Base-by-base conservation (phyloP, 2,797 vertebrate genomes). In the Phataginus tetradactyla region DNA sequence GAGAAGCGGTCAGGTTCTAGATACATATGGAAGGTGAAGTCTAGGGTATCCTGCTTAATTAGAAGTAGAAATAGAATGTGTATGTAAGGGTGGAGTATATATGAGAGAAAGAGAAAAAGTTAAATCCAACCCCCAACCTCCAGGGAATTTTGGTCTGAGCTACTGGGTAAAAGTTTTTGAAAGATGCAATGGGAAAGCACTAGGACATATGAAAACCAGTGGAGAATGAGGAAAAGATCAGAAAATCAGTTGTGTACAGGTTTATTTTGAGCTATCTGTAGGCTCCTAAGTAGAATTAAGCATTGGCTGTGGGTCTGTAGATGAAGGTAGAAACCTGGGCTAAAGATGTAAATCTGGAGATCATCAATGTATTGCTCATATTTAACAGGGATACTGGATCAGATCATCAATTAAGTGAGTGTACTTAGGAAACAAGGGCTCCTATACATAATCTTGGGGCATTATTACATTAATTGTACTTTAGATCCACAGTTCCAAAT, bases 61-160 rank as follows among this genome's bases (percentile, higher is more conserved):
- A 66, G 39, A 83, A 66, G n/a, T 18, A 51, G 7, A 83, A 53
- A 68, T 5, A 51, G 0, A 57, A 74, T 80, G 3, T 74, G 18
- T 20, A 5, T 59, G 0, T 61, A 55, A 77, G 21, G 17, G 13
- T 21, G 0, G 0, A 34, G 4, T 61, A 17, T 63, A 27, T 42
- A n/a, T 49, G 25, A 57, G 10, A 64, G 8, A 25, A 32, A 34
- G 42, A 59, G 5, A 57, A 3, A 79, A n/a, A 7, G 9, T 66
- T 21, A 34, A 57, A 27, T 27, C 15, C 12, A 63, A 51, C 1
- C 42, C 11, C 10, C 0, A 39, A n/a, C 8, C 37, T 27, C 8
- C 39, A 87, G 10, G 5, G 20, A 55, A 12, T 71, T 71, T 69
- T 7, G 5, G 45, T 66, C 5, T 77, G 4, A 75, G 64, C 11